Evolutionary conservation across 2,797 vertebrate species (phyloP), one percentile per base, ranked within the genome.

Genomic region (Galago senegalensis): DNA sequence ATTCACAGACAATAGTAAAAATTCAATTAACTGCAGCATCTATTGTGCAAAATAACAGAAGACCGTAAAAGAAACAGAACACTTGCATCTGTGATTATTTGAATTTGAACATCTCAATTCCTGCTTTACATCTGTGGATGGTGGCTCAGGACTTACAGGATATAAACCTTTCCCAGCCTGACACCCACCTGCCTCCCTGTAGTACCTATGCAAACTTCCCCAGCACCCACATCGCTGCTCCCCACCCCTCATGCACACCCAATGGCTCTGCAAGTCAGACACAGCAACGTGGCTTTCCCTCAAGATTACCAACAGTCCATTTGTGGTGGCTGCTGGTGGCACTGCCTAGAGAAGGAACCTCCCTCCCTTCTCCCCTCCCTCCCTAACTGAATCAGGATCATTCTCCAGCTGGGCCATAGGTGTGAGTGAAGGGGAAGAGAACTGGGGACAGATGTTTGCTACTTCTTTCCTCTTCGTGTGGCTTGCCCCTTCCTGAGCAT

Each of bases 331-430:
- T 87, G 23, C 65, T 18, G 18, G 4, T 1, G 53, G 67, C 31
- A 11, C n/a, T 23, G 20, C 10, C 25, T 46, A 56, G 20, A 12
- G 49, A n/a, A 40, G 20, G 49, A 60, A 18, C 12, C 11, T 14
- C 49, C 13, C 49, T 14, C n/a, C 31, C 63, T 11, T 11, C 46
- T 2, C 14, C 49, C 1, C 11, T 40, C 40, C 40, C 40, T 40
- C 29, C 34, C 69, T 16, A 25, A 18, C 18, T 7, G 13, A 37
- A 58, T 21, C 37, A 58, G 37, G 23, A 5, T 34, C 14, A 29
- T 61, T 65, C 61, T 20, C 17, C n/a, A 43, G 10, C 27, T 1
- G 0, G 14, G 65, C 10, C 11, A 2, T 3, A 0, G 2, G 12
- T 21, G n/a, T 58, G 13, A 29, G n/a, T 0, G 10, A 61, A 61